Base-by-base conservation (phyloP, 2,797 vertebrate species). In the Mus minutoides region DNA sequence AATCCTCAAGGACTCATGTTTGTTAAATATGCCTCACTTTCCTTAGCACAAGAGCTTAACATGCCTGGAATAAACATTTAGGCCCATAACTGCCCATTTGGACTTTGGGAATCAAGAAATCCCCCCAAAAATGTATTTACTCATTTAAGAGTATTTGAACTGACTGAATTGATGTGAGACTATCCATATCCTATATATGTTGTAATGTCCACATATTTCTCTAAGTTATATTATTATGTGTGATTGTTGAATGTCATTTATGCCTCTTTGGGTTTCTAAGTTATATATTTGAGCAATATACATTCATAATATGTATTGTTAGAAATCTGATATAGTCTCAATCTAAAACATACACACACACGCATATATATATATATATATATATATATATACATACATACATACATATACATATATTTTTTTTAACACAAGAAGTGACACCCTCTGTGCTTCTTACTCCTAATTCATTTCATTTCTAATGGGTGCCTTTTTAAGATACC, bases 311-410 rank as follows among this genome's bases (percentile, higher is more conserved):
- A 77, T 43, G 12, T 4, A 54, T 34, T 64, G 71, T 62, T 76
- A 49, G 56, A 95, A 92, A 67, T 88, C 21, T 43, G 3, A 88
- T 79, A 46, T 88, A 52, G 24, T 84, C 40, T 92, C 46, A 90
- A 90, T 69, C 24, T 80, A n/a, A 88, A 91, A 69, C 14, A n/a
- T n/a, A n/a, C n/a, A n/a, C n/a, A n/a, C n/a, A n/a, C n/a, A n/a
- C n/a, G n/a, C n/a, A n/a, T n/a, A n/a, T n/a, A n/a, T n/a, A n/a
- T n/a, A n/a, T n/a, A n/a, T n/a, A n/a, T n/a, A n/a, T n/a, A n/a
- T n/a, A n/a, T n/a, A n/a, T n/a, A n/a, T n/a, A n/a, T n/a, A n/a
- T n/a, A n/a, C n/a, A n/a, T n/a, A n/a, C n/a, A n/a, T n/a, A n/a
- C n/a, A n/a, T n/a, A n/a, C n/a, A n/a, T n/a, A n/a, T n/a, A n/a